Evolutionary conservation across 1,140 invertebrate genomes (phyloP), one percentile per base, ranked within the genome.

Genomic region (Bombus huntii): DNA sequence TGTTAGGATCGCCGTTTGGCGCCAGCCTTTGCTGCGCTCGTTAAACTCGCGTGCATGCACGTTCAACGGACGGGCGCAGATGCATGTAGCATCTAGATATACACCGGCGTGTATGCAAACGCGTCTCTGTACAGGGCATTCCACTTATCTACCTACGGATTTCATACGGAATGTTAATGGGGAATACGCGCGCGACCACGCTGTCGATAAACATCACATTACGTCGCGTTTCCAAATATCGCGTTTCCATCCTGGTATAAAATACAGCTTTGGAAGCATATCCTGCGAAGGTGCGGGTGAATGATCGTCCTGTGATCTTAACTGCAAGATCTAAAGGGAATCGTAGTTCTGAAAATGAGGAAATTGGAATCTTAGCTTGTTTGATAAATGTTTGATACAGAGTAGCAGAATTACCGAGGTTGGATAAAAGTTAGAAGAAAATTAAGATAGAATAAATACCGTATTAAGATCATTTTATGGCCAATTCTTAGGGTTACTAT

Each of bases 11-110:
- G 31, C 13, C 42, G 42, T 37, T 82, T 65, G 71, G 78, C 83
- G 83, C 71, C 83, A 59, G 31, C 25, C 13, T n/a, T 42, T 28
- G 37, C 44, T 6, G n/a, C 74, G 75, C 75, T 78, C 82, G 47
- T 84, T 84, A 66, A 84, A 84, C 82, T 59, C 39, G 68, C 83
- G 25, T 79, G 83, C 76, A 59, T 80, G 39, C 76, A 71, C 81
- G 71, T 84, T 42, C 31, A 28, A 71, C 53, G 25, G 10, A 71
- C 66, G 25, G 3, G 42, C 71, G 42, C 72, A 70, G 65, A 70
- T 71, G 74, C 74, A 77, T 42, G 62, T 9, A 65, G 59, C 72
- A 47, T 77, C 81, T 57, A 79, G 47, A 84, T 84, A 83, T n/a
- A n/a, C 28, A 28, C 4, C 42, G 13, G 66, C 65, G 42, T 72